Conservation (phyloP, 2,888 invertebrate genomes). For the Lathronympha strigana region DNA sequence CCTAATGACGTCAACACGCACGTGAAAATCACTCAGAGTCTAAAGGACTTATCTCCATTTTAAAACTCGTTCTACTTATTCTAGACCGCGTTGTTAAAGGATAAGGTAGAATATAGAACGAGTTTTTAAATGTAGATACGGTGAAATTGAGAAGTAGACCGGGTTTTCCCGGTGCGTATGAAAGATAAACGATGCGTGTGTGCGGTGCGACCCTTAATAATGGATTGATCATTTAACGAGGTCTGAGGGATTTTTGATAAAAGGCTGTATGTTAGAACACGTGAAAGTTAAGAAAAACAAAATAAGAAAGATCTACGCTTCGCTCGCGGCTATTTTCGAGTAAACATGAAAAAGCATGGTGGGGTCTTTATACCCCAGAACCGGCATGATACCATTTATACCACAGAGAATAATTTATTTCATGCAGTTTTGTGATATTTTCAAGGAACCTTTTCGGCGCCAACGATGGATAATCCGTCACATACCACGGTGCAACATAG, state of each 20-base stretch:
- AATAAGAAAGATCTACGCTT: too few relatives aligned
- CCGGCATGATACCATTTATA: too few relatives aligned
- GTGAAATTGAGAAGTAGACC: background rate
- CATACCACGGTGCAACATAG: too few relatives aligned
- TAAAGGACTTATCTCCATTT: background rate
- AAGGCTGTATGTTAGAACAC: background rate
- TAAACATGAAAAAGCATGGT: too few relatives aligned
- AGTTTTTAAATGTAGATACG: background rate
- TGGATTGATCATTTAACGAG: slow-evolving; percentile 31
- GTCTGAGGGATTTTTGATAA: slow-evolving; percentile 1
- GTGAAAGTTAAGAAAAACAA: background rate
- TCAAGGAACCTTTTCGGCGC: too few relatives aligned
- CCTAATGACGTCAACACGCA: slow-evolving; percentile 35
- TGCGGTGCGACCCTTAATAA: slow-evolving; percentile 37
- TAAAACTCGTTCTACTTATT: background rate
- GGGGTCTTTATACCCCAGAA: too few relatives aligned
- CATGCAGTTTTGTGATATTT: too few relatives aligned
- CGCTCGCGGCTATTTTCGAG: too few relatives aligned
- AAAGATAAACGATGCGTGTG: slow-evolving; percentile 37
- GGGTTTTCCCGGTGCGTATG: slow-evolving; percentile 25
- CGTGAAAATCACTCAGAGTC: background rate
- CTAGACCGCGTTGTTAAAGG: background rate
- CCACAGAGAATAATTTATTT: too few relatives aligned
- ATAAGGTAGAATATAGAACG: background rate
- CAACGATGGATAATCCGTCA: too few relatives aligned